phyloP scores from a whole-genome alignment of 2,113 vertebrate species.

The Platysternon megacephalum region DNA sequence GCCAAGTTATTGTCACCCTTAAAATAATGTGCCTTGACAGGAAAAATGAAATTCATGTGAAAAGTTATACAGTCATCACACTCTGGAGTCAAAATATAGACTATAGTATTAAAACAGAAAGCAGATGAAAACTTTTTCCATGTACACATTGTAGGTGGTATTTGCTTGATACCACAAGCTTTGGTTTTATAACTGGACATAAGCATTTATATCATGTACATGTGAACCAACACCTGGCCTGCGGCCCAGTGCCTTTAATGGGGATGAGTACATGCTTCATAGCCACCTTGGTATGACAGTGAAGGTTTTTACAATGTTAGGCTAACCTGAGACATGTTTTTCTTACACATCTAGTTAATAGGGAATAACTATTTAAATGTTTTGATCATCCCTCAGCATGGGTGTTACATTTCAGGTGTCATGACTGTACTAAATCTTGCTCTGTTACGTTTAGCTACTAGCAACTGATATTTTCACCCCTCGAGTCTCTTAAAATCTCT shows the following conservation, averaged over 20 bases:
- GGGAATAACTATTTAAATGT: conserved; percentile 65
- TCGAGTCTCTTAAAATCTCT: conserved; percentile 39
- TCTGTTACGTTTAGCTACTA: neutral
- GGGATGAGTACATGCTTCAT: conserved; percentile 41
- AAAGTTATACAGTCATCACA: conserved; percentile 79
- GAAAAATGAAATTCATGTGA: conserved; percentile 81
- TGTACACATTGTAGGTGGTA: conserved; percentile 45
- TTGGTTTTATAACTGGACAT: conserved; percentile 59
- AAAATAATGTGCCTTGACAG: conserved; percentile 81
- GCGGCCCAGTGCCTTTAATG: conserved; percentile 57
- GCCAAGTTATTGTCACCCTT: conserved; percentile 87
- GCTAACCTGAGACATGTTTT: conserved; percentile 62
- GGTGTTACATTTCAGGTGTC: conserved; percentile 60
- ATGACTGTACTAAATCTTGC: conserved; percentile 65
- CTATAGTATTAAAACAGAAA: conserved; percentile 74
- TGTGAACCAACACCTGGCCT: conserved; percentile 51
- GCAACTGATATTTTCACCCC: conserved; percentile 25
- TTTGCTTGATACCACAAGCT: conserved; percentile 66
- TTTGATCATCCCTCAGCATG: conserved; percentile 56
- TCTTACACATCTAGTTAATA: conserved; percentile 70
- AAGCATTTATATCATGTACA: conserved; percentile 66
- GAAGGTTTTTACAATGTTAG: conserved; percentile 42
- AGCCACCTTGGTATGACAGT: conserved; percentile 20
- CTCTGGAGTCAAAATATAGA: conserved; percentile 80
- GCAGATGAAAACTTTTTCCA: conserved; percentile 54